Base-by-base conservation (phyloP, 2,113 vertebrate species). In the Pagrus major region DNA sequence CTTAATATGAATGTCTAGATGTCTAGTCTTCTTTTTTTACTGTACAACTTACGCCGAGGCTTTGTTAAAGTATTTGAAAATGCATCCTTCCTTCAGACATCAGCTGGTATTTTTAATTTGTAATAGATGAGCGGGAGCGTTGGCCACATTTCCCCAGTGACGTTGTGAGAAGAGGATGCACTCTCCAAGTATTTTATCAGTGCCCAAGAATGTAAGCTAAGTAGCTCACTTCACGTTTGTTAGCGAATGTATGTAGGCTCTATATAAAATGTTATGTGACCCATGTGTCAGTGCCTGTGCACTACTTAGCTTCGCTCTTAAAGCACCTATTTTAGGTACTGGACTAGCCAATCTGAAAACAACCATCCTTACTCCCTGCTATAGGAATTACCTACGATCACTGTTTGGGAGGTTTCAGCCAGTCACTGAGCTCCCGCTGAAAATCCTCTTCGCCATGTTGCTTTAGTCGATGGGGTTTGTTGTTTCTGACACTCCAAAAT, bases 1-100 rank as follows among this genome's bases (percentile, higher is more conserved):
- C 95, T 96, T 96, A 92, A 94, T 96, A 94, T 98, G 89, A 95
- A 92, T 91, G 90, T 93, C 85, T 76, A 55, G 69, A 81, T 72
- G 85, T 90, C 65, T 75, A 51, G 71, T 87, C 65, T 78, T 94
- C 91, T 60, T 94, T 96, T 88, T 90, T 95, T 95, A 95, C 92
- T 90, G 96, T 96, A 96, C 82, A 89, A 90, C 83, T 89, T 91
- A 81, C 78, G 63, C 84, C n/a, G 12, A 80, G 87, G 90, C 83
- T 86, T 80, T 88, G 89, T 86, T 87, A 74, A 91, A 90, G 61
- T 84, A 88, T 94, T 96, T 95, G 93, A 93, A 93, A 94, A 78
- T 63, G 77, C 85, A 78, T 79, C 83, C 79, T 84, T 68, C 39
- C 51, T 76, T 69, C 80, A 73, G n/a, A 75, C 47, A 2, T 37